A percentile compares a stretch with the other conserved stretches of the same genome.
phyloP scores from a whole-genome alignment of 2,888 invertebrate genomes.

The Euzophera pinguis region DNA sequence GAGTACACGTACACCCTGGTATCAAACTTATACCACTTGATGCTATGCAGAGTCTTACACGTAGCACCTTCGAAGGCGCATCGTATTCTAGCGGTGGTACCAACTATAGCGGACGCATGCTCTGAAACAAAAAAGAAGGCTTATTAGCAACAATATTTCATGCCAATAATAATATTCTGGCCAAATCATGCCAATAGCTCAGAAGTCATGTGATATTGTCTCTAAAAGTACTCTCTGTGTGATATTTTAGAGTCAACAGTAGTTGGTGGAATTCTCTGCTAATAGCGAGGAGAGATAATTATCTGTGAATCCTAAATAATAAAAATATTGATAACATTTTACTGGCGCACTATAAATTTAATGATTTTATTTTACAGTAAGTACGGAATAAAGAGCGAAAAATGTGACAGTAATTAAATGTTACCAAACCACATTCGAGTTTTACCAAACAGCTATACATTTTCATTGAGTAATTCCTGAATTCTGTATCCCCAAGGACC shows the following conservation, averaged over 20 bases:
- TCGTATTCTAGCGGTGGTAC: slow-evolving; percentile 83
- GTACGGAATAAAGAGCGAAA: neutral
- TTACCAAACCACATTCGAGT: neutral
- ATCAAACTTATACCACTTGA: slow-evolving; percentile 90
- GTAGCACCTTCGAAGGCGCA: slow-evolving; percentile 85
- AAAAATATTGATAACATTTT: too few species aligned
- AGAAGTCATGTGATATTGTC: too few species aligned
- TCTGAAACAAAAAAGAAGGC: slow-evolving; percentile 46
- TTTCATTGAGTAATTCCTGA: neutral
- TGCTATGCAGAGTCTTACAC: slow-evolving; percentile 89
- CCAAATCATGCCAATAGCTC: too few species aligned
- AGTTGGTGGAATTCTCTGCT: too few species aligned
- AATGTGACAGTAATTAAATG: neutral
- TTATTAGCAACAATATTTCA: neutral
- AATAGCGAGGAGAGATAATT: too few species aligned
- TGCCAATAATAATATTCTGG: too few species aligned
- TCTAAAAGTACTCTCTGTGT: too few species aligned
- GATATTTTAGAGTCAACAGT: too few species aligned
- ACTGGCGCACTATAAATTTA: too few species aligned
- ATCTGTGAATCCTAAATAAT: too few species aligned
- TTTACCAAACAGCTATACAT: neutral
- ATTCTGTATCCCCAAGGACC: neutral
- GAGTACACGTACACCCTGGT: slow-evolving; percentile 88
- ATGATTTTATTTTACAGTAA: too few species aligned
- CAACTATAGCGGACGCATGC: slow-evolving; percentile 84